Conservation (phyloP, 2,888 invertebrate genomes). For the Hemicrepidius hirtus region DNA sequence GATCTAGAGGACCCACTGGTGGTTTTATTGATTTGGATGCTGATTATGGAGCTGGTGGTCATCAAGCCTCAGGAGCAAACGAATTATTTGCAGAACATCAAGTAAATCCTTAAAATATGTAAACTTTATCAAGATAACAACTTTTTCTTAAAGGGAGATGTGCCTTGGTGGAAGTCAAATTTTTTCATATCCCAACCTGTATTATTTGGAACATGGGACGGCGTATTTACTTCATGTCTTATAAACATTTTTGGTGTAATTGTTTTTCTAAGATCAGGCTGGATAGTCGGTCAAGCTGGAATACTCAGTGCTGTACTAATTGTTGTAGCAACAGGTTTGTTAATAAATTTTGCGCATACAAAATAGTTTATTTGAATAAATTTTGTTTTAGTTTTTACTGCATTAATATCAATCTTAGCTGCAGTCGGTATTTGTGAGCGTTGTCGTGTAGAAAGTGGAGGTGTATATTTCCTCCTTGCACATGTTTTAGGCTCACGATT, state of each 20-base stretch:
- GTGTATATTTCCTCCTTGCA: slow-evolving; percentile 95
- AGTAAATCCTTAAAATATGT: slow-evolving; percentile 72
- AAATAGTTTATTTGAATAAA: neutral
- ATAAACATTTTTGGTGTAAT: slow-evolving; percentile 99
- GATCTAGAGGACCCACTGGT: slow-evolving; percentile 79
- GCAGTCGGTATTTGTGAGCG: slow-evolving; percentile 97
- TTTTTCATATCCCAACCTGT: slow-evolving; percentile 97
- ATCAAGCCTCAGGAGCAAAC: slow-evolving; percentile 90
- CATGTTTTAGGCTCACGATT: slow-evolving; percentile 95
- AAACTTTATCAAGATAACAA: neutral
- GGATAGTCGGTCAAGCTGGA: slow-evolving; percentile 96
- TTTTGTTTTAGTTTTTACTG: slow-evolving; percentile 83
- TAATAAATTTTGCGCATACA: no score
- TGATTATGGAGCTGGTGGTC: slow-evolving; percentile 86
- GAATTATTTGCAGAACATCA: slow-evolving; percentile 94
- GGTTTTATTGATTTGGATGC: slow-evolving; percentile 86
- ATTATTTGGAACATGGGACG: slow-evolving; percentile 98
- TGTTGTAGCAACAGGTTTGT: slow-evolving; percentile 84
- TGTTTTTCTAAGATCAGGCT: slow-evolving; percentile 96
- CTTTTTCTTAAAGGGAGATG: slow-evolving; percentile 75
- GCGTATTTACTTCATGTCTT: slow-evolving; percentile 97
- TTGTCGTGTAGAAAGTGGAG: slow-evolving; percentile 96
- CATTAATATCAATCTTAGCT: slow-evolving; percentile 93
- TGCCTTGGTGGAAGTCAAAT: slow-evolving; percentile 97
- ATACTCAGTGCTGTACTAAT: slow-evolving; percentile 87